These are phyloP conservation scores for Eumerus sabulonum DNA, from an alignment of 2,888 invertebrate species.

Conservation along the genomic window DNA sequence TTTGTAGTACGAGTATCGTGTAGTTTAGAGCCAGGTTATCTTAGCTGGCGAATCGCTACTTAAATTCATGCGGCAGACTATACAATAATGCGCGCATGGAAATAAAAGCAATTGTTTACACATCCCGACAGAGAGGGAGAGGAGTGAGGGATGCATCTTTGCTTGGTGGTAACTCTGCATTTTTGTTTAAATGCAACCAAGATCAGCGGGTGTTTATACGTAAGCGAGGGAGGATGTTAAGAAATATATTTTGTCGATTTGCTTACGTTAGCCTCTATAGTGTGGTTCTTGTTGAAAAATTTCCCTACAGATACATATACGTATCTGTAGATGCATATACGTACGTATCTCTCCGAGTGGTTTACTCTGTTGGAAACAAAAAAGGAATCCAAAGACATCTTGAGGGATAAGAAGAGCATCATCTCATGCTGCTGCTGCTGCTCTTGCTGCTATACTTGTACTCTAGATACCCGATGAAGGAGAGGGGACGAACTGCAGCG, in stretches of 20 bases:
- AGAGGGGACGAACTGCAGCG: not conserved
- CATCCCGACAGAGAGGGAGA: too few species aligned
- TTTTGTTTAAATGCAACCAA: conserved; percentile 63
- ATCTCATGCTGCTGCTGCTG: conserved; percentile 24
- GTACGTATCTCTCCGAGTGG: too few species aligned
- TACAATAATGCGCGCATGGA: conserved; percentile 55
- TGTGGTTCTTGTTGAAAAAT: conserved; percentile 28
- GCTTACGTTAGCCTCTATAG: conserved; percentile 63
- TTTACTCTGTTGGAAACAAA: too few species aligned
- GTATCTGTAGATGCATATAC: not conserved
- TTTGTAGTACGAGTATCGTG: conserved; percentile 27
- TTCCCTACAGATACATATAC: not conserved
- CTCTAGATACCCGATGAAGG: too few species aligned
- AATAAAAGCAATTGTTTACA: conserved; percentile 65
- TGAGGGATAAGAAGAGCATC: conserved; percentile 30
- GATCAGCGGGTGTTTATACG: conserved; percentile 38
- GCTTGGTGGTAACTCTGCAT: conserved; percentile 10
- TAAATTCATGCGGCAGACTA: conserved; percentile 59
- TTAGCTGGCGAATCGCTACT: conserved; percentile 47
- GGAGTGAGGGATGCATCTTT: too few species aligned
- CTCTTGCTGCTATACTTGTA: conserved; percentile 16
- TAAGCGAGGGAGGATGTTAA: conserved; percentile 7
- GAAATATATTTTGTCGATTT: conserved; percentile 63
- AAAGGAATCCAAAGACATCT: too few species aligned
- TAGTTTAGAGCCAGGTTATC: conserved; percentile 43